Conservation (phyloP, 1,140 invertebrate species). For the Drosophila kohkoa region DNA sequence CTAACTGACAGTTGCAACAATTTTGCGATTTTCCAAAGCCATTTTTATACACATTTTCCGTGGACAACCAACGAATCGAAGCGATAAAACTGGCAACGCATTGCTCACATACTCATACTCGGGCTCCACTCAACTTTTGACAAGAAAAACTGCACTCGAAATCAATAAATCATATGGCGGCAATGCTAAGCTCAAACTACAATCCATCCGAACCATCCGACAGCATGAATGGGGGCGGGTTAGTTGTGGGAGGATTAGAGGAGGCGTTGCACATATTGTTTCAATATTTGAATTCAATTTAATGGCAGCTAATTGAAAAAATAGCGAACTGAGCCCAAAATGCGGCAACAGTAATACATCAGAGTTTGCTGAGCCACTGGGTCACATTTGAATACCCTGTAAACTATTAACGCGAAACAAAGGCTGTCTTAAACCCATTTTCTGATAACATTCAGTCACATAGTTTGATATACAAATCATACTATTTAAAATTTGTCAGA, state of each 20-base stretch:
- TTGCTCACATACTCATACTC: slow-evolving; percentile 20
- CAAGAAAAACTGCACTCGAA: slow-evolving; percentile 74
- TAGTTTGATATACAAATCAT: too few relatives aligned
- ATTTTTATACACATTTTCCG: slow-evolving; percentile 64
- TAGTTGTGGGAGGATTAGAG: neutral
- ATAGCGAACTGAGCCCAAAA: slow-evolving; percentile 59
- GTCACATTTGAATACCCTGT: slow-evolving; percentile 33
- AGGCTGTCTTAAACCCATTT: neutral
- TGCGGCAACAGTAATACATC: slow-evolving; percentile 71
- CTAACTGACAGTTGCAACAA: slow-evolving; percentile 49
- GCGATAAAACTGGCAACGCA: slow-evolving; percentile 29
- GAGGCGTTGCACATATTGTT: slow-evolving; percentile 67
- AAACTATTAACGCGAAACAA: neutral
- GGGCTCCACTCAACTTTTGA: slow-evolving; percentile 61
- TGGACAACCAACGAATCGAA: slow-evolving; percentile 43
- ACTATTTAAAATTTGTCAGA: too few relatives aligned
- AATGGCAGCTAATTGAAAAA: slow-evolving; percentile 82
- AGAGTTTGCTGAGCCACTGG: slow-evolving; percentile 49
- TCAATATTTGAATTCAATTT: slow-evolving; percentile 83
- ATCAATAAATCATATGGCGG: slow-evolving; percentile 73
- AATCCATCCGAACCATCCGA: slow-evolving; percentile 14
- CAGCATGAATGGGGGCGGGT: neutral
- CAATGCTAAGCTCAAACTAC: slow-evolving; percentile 58
- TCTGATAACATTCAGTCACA: too few relatives aligned
- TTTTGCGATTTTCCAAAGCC: slow-evolving; percentile 55